phyloP scores from a whole-genome alignment of 2,888 invertebrate genomes.

The Oligia latruncula region DNA sequence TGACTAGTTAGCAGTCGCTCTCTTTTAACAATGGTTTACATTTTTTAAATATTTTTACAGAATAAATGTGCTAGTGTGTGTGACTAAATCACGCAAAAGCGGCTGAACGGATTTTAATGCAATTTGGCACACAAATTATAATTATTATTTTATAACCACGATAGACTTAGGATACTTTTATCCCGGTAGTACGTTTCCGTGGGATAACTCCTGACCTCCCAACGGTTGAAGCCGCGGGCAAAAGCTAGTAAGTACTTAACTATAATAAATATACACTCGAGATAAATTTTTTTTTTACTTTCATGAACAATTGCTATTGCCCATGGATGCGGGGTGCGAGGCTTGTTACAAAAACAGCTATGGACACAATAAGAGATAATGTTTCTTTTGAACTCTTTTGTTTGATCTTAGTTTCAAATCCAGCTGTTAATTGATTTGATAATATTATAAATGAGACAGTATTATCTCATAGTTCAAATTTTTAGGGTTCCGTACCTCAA shows the following conservation, averaged over 20 bases:
- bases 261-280: not conserved
- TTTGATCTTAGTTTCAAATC: not conserved
- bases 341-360: not conserved
- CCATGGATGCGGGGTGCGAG: not conserved
- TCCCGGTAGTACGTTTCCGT: too few relatives aligned
- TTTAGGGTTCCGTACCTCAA: too few relatives aligned
- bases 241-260: not conserved
- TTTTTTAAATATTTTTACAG: not conserved
- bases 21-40: not conserved
- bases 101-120: not conserved
- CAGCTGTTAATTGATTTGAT: not conserved
- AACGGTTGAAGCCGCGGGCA: not conserved
- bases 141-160: not conserved
- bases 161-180: not conserved
- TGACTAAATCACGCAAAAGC: too few relatives aligned
- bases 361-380: not conserved
- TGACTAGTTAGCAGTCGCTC: not conserved
- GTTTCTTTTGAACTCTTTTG: not conserved
- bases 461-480: not conserved
- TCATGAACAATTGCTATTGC: not conserved
- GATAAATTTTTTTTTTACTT: not conserved
- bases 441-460: not conserved
- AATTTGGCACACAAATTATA: not conserved
- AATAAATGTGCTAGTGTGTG: not conserved
- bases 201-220: not conserved